Evolutionary conservation across 2,113 vertebrate species (phyloP).

Genomic region (Benitochromis conjunctus): DNA sequence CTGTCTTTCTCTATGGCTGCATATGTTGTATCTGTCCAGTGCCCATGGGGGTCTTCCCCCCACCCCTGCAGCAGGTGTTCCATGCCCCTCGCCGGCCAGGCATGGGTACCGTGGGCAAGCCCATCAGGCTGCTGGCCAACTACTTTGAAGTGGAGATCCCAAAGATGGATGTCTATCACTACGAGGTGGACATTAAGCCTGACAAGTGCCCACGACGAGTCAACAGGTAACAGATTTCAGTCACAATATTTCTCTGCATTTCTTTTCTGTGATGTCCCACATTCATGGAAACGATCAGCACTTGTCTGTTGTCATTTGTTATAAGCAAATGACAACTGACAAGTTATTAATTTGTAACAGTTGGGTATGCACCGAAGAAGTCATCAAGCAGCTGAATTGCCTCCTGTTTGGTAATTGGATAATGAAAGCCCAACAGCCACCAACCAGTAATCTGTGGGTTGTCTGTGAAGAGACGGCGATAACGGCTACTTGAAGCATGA

Average conservation of each 20-base stretch:
- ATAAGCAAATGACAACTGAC: not conserved
- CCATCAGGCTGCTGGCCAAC: constrained; percentile 98
- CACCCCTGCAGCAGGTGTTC: constrained; percentile 98
- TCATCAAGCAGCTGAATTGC: not conserved
- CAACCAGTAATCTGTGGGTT: not conserved
- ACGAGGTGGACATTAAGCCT: constrained; percentile 99
- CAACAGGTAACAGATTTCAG: constrained; percentile 83
- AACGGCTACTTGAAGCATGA: not conserved
- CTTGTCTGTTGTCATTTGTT: not conserved
- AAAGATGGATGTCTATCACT: constrained; percentile 98
- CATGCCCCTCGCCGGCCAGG: constrained; percentile 95
- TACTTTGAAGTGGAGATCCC: constrained; percentile 99
- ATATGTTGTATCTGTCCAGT: constrained; percentile 23
- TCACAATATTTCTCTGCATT: not conserved
- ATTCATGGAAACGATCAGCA: not conserved
- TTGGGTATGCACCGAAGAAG: not conserved
- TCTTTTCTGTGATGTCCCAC: not conserved
- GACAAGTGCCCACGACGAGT: constrained; percentile 98
- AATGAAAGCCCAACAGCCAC: constrained; percentile 4
- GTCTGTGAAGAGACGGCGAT: not conserved
- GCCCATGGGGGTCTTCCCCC: constrained; percentile 92
- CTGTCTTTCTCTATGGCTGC: not conserved
- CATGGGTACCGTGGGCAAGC: constrained; percentile 98
- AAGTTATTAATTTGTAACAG: not conserved
- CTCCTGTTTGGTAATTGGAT: not conserved